These are phyloP conservation scores for Furcula furcula DNA, from an alignment of 2,888 invertebrate genomes.

Conservation along the genomic window DNA sequence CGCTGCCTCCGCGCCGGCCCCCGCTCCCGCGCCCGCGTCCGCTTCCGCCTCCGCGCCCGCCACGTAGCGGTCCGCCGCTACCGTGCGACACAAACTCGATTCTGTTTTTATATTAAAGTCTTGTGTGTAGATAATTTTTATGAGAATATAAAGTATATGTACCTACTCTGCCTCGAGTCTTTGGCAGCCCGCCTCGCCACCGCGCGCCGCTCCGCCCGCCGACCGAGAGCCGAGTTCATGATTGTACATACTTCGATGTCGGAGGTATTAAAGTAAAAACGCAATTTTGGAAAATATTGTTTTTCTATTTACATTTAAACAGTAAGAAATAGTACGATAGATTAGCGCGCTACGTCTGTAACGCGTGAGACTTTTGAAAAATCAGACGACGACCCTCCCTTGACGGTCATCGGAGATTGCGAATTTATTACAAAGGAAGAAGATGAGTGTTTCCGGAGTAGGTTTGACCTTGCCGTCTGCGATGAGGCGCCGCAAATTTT, in stretches of 20 bases:
- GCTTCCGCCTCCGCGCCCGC: slow-evolving; percentile 14
- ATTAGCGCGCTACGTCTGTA: slow-evolving; percentile 34
- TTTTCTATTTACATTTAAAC: slow-evolving; percentile 49
- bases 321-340: slow-evolving; percentile 18
- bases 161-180: slow-evolving; percentile 65
- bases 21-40: slow-evolving; percentile 61
- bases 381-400: slow-evolving; percentile 34
- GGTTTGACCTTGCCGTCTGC: slow-evolving; percentile 72
- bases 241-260: slow-evolving; percentile 33
- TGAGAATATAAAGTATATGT: slow-evolving; percentile 79
- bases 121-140: slow-evolving; percentile 81
- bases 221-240: slow-evolving; percentile 14
- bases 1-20: slow-evolving; percentile 42
- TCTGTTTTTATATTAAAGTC: slow-evolving; percentile 75
- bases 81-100: slow-evolving; percentile 50
- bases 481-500: slow-evolving; percentile 77
- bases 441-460: slow-evolving; percentile 73
- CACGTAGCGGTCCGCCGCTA: slow-evolving; percentile 42
- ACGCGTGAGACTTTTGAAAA: slow-evolving; percentile 25
- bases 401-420: slow-evolving; percentile 68
- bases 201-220: slow-evolving; percentile 12
- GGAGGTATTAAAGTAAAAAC: slow-evolving; percentile 59
- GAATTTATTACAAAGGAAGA: slow-evolving; percentile 78
- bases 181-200: slow-evolving; percentile 36
- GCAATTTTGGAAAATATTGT: slow-evolving; percentile 63